A percentile compares a stretch with the other conserved stretches of the same genome.
Conservation (phyloP, 1,140 invertebrate species). For the Conus betulinus region DNA sequence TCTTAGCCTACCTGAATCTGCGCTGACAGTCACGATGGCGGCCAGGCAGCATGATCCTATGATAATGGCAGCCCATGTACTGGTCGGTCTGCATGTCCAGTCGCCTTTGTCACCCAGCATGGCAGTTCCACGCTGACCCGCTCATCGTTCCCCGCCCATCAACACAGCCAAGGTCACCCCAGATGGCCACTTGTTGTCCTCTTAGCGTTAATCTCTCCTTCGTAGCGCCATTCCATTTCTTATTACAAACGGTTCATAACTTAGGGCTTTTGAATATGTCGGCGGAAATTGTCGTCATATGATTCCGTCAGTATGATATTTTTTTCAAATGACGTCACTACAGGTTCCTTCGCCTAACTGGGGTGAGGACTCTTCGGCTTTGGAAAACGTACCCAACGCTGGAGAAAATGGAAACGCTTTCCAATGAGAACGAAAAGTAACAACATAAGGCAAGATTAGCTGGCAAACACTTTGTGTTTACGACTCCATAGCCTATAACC, state of each 20-base stretch:
- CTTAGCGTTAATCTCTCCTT: neutral
- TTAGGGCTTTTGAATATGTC: neutral
- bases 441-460: no score
- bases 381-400: no score
- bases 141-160: neutral
- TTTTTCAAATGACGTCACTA: neutral
- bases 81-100: neutral
- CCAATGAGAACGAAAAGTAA: no score
- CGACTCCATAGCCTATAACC: no score
- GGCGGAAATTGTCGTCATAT: neutral
- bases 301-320: neutral
- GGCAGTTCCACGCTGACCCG: neutral
- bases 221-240: neutral
- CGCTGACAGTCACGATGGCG: neutral
- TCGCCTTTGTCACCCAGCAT: slow-evolving; percentile 1
- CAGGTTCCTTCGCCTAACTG: neutral
- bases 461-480: no score
- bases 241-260: neutral
- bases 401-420: no score
- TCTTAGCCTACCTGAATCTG: neutral
- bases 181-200: neutral
- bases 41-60: neutral
- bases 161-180: neutral
- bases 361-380: no score
- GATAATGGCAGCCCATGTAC: neutral